Conservation (phyloP, 2,797 vertebrate species). For the Brachymystax lenok region DNA sequence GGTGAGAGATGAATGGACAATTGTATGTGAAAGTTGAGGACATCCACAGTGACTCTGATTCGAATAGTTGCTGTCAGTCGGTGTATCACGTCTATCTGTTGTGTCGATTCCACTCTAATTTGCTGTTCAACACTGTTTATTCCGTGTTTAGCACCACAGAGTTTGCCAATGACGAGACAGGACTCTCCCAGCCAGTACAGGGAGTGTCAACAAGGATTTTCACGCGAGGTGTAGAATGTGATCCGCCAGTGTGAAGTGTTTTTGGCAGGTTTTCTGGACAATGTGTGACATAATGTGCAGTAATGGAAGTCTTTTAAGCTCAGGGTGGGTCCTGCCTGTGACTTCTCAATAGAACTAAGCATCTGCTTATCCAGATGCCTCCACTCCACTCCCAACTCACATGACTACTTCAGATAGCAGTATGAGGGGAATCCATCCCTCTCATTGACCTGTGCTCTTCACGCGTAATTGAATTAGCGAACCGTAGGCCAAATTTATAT, state of each 20-base stretch:
- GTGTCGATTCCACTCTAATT: neutral
- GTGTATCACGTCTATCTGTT: neutral
- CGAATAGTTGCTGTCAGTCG: neutral
- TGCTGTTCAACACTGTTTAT: neutral
- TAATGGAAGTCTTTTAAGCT: conserved; percentile 18
- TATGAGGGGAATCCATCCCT: neutral
- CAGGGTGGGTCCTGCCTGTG: conserved; percentile 14
- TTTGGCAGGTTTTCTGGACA: conserved; percentile 14
- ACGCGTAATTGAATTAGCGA: neutral
- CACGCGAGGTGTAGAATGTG: conserved; percentile 57
- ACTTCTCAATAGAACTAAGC: neutral
- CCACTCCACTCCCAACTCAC: neutral
- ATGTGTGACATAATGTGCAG: conserved; percentile 34
- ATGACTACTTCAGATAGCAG: neutral
- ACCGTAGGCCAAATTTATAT: neutral
- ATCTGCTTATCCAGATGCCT: neutral
- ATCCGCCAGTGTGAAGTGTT: conserved; percentile 59
- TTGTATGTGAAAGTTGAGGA: conserved; percentile 12
- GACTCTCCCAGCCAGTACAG: neutral
- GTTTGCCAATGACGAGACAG: neutral
- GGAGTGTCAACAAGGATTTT: conserved; percentile 33
- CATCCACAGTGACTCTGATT: neutral
- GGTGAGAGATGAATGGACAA: neutral
- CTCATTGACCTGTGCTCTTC: neutral
- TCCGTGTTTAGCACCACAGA: too few species aligned